Evolutionary conservation across 2,888 invertebrate species (phyloP), one percentile per base, ranked within the genome.

Genomic region (Luperina testacea): DNA sequence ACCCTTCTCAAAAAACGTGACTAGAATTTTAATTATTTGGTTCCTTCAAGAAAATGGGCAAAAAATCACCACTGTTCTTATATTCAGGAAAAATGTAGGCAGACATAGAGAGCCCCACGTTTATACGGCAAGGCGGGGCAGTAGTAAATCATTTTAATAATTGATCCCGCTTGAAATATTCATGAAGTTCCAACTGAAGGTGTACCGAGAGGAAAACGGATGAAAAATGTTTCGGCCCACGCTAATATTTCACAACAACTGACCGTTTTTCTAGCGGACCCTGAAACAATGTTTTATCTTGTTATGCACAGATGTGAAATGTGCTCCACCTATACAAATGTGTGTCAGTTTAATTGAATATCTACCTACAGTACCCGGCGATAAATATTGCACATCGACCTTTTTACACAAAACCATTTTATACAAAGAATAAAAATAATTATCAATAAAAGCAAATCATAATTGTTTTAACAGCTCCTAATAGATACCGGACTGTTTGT

Each of bases 61-160:
- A 85, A 89, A 90, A 90, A 89, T 87, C 87, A 78, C 87, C 80
- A 89, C 84, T 88, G 81, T 85, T 88, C 87, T 87, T 86, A 77
- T 85, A 85, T 89, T 90, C 87, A 88, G 90, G 90, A 88, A 87
- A 92, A 93, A 92, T 88, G 89, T 90, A 90, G 89, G 90, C 90
- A 91, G 87, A 92, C 92, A 92, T 91, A 92, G 89, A 87, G 85
- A 87, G 85, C 88, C 90, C 89, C 91, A 88, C 92, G 92, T 93
- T 94, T 92, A 91, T 90, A 91, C 91, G 89, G 90, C 90, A 89
- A 90, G 85, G 91, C 90, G 85, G 85, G 91, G 90, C 91, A 92
- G 94, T 92, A 94, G 95, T 96, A 96, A 96, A 96, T 96, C 96
- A 96, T 96, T 95, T 96, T 96, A 96, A 97, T 97, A 97, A 96